Conservation (phyloP, 2,888 invertebrate species). For the Apodemia mormo region DNA sequence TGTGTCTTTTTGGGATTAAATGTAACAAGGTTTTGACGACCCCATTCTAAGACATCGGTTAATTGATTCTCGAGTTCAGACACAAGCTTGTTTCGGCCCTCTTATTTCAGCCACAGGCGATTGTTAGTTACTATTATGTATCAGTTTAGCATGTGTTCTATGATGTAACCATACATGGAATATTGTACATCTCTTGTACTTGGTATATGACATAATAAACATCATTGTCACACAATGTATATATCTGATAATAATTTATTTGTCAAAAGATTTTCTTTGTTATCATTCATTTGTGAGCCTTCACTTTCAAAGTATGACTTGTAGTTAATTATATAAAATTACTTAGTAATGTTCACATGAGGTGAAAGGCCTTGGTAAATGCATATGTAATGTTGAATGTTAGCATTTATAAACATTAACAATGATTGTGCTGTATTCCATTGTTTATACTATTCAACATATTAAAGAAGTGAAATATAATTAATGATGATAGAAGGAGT, state of each 20-base stretch:
- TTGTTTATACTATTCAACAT: not conserved
- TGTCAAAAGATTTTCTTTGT: conserved; percentile 27
- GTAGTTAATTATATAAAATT: conserved; percentile 8
- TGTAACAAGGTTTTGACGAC: no score
- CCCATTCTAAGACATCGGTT: no score
- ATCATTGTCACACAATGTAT: conserved; percentile 42
- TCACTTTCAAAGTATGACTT: not conserved
- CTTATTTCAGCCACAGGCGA: no score
- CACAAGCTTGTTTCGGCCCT: no score
- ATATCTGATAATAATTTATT: conserved; percentile 41
- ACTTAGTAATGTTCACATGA: not conserved
- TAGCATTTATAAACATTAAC: not conserved
- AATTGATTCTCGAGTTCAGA: no score
- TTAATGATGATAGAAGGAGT: no score
- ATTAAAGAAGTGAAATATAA: not conserved
- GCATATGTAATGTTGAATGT: not conserved
- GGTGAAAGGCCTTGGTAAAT: conserved; percentile 1
- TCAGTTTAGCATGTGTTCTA: no score
- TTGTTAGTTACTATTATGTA: no score
- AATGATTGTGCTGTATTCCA: not conserved
- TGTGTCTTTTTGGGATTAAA: no score
- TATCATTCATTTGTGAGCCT: not conserved
- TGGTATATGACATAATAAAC: not conserved
- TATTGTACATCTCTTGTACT: not conserved
- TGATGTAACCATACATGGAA: not conserved